Conservation (phyloP, 2,888 invertebrate species). For the Thalpophila matura region DNA sequence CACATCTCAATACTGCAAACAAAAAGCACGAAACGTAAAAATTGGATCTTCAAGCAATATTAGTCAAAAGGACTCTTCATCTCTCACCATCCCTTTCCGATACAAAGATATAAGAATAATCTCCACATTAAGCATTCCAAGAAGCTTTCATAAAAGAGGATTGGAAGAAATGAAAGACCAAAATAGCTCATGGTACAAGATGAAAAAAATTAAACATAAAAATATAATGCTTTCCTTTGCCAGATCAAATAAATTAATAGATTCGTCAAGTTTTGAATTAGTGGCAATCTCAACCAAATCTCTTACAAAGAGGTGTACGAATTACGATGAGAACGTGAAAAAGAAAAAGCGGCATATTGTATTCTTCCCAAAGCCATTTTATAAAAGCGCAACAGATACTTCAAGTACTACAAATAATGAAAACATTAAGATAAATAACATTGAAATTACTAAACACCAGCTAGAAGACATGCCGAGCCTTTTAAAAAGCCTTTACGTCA, state of each 20-base stretch:
- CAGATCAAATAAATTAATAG: slow-evolving; percentile 59
- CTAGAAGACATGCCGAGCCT: slow-evolving; percentile 69
- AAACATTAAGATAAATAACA: slow-evolving; percentile 22
- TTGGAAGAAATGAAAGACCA: slow-evolving; percentile 43
- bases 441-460: slow-evolving; percentile 28
- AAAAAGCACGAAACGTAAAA: slow-evolving; percentile 39
- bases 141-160: slow-evolving; percentile 67
- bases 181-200: slow-evolving; percentile 46
- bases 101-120: slow-evolving; percentile 74
- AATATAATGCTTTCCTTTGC: slow-evolving; percentile 64
- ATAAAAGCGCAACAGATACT: slow-evolving; percentile 62
- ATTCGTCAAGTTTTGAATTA: slow-evolving; percentile 73
- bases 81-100: slow-evolving; percentile 70
- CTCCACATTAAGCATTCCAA: slow-evolving; percentile 83
- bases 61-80: slow-evolving; percentile 59
- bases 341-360: slow-evolving; percentile 62
- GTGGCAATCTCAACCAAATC: slow-evolving; percentile 75
- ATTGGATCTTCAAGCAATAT: slow-evolving; percentile 27
- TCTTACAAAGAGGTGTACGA: slow-evolving; percentile 70
- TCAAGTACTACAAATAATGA: slow-evolving; percentile 47
- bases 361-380: slow-evolving; percentile 64
- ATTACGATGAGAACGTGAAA: slow-evolving; percentile 54
- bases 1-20: slow-evolving; percentile 60
- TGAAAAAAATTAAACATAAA: slow-evolving; percentile 62
- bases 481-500: slow-evolving; percentile 71